Evolutionary conservation across 2,888 invertebrate species (phyloP), one percentile per base, ranked within the genome.

Genomic region (Caenorhabditis virilis): DNA sequence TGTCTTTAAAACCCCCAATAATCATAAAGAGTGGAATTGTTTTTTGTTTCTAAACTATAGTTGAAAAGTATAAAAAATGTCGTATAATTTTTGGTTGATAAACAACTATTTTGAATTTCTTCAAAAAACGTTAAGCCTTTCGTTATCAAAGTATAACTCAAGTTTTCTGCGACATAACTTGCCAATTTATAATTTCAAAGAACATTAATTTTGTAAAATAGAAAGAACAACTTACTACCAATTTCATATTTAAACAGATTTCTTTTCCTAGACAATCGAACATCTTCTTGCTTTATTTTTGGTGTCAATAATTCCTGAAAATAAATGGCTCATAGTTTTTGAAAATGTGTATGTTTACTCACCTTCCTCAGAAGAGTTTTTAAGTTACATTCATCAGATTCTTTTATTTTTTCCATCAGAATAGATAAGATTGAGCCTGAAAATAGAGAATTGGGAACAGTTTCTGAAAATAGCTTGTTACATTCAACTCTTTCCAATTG

Each of bases 361-460:
- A 38, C 53, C 23, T 61, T 56, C 23, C 47, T 56, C n/a, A 69
- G 48, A 1, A 69, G 46, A 33, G 35, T 50, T 23, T 69, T 69
- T 36, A 69, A 42, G 42, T 69, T 69, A 43, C 69, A 69, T 3
- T 46, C 39, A 4, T 22, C 35, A 6, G 38, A 48, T 43, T 69
- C 69, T 16, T 51, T 51, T 13, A 60, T 51, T 49, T 43, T 45
- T 16, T 65, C 62, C 6, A 55, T 39, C 15, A 69, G 47, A 38
- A 69, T 69, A 18, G 69, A 54, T 13, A 65, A 45, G 43, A 69
- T 65, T 20, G 61, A 58, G 26, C 69, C 69, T 69, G 49, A 38
- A 60, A 49, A 22, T n/a, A 27, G 35, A 18, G 39, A 43, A 41
- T 20, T 25, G 15, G 1, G 1, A 27, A 16, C 16, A 13, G n/a